Conservation (phyloP, 2,113 vertebrate species). For the Menidia beryllina region DNA sequence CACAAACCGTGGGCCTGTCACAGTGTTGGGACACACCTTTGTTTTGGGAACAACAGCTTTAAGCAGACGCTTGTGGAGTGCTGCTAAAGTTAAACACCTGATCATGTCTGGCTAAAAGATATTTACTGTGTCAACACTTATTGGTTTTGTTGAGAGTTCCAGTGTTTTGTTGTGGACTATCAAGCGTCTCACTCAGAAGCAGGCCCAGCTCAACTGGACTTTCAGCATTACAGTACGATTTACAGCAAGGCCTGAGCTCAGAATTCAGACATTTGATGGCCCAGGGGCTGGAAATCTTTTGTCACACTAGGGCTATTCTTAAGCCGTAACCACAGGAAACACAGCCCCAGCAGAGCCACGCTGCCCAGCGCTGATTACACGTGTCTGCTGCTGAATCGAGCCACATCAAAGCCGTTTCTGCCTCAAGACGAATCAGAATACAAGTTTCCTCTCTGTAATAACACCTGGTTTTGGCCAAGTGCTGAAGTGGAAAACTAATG, state of each 20-base stretch:
- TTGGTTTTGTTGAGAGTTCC: background rate
- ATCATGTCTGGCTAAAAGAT: too few relatives aligned
- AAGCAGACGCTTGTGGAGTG: too few relatives aligned
- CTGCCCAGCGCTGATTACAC: constrained; percentile 58
- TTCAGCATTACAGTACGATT: constrained; percentile 19
- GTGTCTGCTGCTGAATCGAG: constrained; percentile 48
- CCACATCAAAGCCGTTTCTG: constrained; percentile 52
- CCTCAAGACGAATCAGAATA: constrained; percentile 29
- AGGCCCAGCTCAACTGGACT: constrained; percentile 5
- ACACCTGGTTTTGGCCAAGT: constrained; percentile 26
- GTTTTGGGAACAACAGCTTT: too few relatives aligned
- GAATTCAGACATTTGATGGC: constrained; percentile 51
- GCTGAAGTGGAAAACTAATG: constrained; percentile 6
- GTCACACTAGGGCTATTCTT: constrained; percentile 63
- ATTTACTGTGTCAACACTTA: background rate
- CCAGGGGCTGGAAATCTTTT: constrained; percentile 54
- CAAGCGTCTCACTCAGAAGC: constrained; percentile 3
- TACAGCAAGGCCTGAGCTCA: constrained; percentile 45
- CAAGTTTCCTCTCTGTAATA: constrained; percentile 41
- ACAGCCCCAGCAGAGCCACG: constrained; percentile 38
- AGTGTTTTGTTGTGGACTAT: background rate
- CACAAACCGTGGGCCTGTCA: too few relatives aligned
- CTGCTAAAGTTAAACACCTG: too few relatives aligned
- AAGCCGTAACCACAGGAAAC: constrained; percentile 61
- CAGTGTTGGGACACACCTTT: too few relatives aligned